Evolutionary conservation across 23 tunicate species (phyloP).

Genomic region (Phallusia fumigata): DNA sequence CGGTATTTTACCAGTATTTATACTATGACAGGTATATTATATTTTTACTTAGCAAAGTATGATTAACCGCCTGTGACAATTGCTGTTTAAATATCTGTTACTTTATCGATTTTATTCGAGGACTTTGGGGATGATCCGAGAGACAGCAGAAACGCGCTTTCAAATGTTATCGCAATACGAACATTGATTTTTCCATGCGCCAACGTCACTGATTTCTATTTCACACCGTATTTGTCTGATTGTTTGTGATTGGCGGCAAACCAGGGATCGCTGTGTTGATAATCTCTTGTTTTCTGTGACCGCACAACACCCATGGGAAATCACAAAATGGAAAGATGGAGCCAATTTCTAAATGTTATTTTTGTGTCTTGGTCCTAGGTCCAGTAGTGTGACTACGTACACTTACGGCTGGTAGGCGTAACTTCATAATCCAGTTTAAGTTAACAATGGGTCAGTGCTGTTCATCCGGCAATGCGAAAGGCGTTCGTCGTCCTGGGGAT

Average conservation of each 20-base stretch:
- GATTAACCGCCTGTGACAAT: not conserved
- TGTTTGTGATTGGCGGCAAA: not conserved
- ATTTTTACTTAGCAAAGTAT: no score
- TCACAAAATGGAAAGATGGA: not conserved
- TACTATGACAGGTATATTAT: no score
- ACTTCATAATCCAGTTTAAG: not conserved
- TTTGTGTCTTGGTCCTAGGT: not conserved
- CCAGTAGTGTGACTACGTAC: not conserved
- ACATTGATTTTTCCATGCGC: no score
- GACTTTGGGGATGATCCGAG: not conserved
- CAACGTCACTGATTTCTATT: no score
- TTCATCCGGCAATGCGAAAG: slow-evolving; percentile 16
- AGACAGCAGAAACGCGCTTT: not conserved
- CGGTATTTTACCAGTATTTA: no score
- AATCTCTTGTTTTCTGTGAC: not conserved
- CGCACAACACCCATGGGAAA: not conserved
- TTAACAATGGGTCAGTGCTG: slow-evolving; percentile 75
- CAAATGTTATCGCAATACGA: no score
- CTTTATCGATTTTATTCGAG: not conserved
- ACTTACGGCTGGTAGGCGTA: no score
- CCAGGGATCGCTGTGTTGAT: not conserved
- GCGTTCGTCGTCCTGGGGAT: not conserved
- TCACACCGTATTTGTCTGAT: no score
- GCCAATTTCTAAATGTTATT: slow-evolving; percentile 5
- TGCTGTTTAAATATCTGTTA: not conserved